Conservation (phyloP, 1,140 invertebrate species). For the Euwallacea fornicatus region DNA sequence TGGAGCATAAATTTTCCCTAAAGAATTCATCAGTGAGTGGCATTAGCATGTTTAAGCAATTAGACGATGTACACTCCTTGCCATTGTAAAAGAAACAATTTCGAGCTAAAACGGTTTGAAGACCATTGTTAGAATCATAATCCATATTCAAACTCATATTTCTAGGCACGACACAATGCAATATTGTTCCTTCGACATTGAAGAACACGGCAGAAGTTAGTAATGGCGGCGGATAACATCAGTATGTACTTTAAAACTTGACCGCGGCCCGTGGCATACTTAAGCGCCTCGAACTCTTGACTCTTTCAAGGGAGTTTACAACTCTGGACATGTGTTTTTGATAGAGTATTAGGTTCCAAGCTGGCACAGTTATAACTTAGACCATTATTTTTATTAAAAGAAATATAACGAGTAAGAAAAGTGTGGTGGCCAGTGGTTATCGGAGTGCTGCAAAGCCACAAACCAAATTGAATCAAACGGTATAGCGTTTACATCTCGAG, state of each 20-base stretch:
- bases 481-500: too few species aligned
- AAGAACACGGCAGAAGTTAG: conserved; percentile 16
- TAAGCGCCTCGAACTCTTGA: neutral
- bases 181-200: conserved; percentile 32
- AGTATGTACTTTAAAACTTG: conserved; percentile 3
- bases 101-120: neutral
- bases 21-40: neutral
- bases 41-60: conserved; percentile 3
- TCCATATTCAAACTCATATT: conserved; percentile 29
- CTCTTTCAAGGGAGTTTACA: conserved; percentile 7
- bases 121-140: conserved; percentile 1
- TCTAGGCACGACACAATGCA: conserved; percentile 16
- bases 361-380: too few species aligned
- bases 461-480: too few species aligned
- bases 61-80: conserved; percentile 1
- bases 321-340: conserved; percentile 2
- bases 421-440: too few species aligned
- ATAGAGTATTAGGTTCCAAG: too few species aligned
- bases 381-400: too few species aligned
- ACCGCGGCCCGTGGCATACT: conserved; percentile 1
- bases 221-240: conserved; percentile 24
- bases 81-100: neutral
- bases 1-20: neutral
- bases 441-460: too few species aligned
- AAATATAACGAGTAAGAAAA: too few species aligned